Conservation (phyloP, 2,797 vertebrate species). For the Trematomus bernacchii region DNA sequence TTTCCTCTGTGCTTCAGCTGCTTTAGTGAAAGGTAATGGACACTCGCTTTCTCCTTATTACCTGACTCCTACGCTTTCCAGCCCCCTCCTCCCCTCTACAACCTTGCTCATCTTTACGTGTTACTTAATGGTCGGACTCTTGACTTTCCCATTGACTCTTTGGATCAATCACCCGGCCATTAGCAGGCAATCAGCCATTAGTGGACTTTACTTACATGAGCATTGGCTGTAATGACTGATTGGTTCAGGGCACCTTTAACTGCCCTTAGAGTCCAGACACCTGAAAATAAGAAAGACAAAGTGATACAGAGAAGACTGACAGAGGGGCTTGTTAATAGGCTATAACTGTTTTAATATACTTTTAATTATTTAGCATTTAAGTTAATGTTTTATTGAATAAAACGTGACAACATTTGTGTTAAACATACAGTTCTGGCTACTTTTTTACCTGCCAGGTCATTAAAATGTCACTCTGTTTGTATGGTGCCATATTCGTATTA, state of each 20-base stretch:
- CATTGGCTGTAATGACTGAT: constrained; percentile 42
- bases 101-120: constrained; percentile 40
- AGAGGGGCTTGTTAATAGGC: constrained; percentile 15
- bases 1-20: constrained; percentile 62
- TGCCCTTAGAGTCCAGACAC: constrained; percentile 4
- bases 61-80: constrained; percentile 10
- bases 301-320: neutral
- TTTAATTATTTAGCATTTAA: neutral
- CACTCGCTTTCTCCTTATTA: constrained; percentile 51
- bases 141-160: constrained; percentile 53
- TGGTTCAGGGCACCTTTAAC: constrained; percentile 31
- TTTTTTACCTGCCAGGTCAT: neutral
- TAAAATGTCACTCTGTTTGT: no score
- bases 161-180: constrained; percentile 60
- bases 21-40: constrained; percentile 76
- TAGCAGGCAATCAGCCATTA: constrained; percentile 60
- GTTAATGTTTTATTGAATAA: neutral
- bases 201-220: constrained; percentile 56
- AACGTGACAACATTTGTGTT: neutral
- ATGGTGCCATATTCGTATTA: no score
- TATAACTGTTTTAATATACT: neutral
- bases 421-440: neutral
- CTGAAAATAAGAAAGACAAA: constrained; percentile 10
- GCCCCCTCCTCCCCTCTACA: constrained; percentile 13
- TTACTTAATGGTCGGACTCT: constrained; percentile 56